A percentile compares a stretch with the other conserved stretches of the same genome.
These are phyloP conservation scores for Meda fulgida DNA, from an alignment of 2,797 vertebrate species.

Conservation along the genomic window DNA sequence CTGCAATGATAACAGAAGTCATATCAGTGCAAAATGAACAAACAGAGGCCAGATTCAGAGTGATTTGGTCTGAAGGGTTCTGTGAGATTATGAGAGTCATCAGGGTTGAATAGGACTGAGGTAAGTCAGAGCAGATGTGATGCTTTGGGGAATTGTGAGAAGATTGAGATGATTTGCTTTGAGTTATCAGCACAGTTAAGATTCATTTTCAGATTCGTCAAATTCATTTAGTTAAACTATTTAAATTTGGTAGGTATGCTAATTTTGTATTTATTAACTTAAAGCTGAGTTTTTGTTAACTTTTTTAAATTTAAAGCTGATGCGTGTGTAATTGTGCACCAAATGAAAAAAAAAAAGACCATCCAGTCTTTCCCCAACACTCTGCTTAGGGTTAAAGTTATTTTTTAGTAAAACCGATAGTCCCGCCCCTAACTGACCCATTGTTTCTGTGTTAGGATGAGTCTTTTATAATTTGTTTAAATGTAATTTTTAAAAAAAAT, in stretches of 20 bases:
- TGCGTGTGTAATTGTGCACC: no score
- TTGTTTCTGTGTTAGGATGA: neutral
- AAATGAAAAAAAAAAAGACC: no score
- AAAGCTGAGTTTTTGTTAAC: neutral
- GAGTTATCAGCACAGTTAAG: neutral
- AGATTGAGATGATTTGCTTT: neutral
- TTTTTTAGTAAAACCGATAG: neutral
- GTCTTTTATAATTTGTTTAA: neutral
- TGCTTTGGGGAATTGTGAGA: neutral
- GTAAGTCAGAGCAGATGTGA: slow-evolving; percentile 5
- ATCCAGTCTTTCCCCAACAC: neutral
- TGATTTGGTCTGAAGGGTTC: neutral
- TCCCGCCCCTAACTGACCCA: neutral
- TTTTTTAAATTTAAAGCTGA: no score
- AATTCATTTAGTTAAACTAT: neutral
- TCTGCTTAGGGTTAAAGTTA: neutral
- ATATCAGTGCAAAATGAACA: neutral
- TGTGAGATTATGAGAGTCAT: neutral
- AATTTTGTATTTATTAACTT: neutral
- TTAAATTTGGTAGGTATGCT: neutral
- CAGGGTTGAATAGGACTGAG: neutral
- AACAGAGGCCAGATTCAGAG: neutral
- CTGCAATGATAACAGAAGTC: neutral
- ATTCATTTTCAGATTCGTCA: no score
- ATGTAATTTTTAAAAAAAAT: neutral